Percentiles rank a stretch among this genome's conserved stretches.
phyloP scores from a whole-genome alignment of 2,113 vertebrate genomes.

The Porphyrio hochstetteri region DNA sequence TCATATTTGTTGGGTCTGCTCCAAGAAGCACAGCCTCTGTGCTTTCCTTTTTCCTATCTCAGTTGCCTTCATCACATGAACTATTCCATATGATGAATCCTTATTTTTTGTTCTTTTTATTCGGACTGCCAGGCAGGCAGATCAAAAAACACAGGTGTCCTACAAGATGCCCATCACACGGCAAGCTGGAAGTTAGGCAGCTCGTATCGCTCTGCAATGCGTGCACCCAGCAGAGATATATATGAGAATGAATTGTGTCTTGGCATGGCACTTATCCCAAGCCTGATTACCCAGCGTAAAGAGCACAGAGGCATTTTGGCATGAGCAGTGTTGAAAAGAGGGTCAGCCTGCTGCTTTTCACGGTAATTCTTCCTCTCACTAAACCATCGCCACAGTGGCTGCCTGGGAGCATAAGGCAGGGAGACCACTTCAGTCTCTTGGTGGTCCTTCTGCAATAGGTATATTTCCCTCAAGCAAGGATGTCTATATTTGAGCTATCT shows the following conservation, averaged over 20 bases:
- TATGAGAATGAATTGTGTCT: background rate
- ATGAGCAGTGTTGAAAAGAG: background rate
- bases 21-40: background rate
- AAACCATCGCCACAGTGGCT: background rate
- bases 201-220: background rate
- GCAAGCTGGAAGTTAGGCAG: background rate
- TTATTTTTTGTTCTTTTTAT: background rate
- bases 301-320: background rate
- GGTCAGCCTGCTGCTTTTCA: background rate
- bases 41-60: background rate
- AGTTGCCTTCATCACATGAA: background rate
- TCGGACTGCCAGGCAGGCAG: background rate
- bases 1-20: fast-evolving
- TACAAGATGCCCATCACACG: background rate
- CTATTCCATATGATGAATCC: background rate
- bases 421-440: background rate
- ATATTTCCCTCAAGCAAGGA: background rate
- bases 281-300: background rate
- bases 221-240: background rate
- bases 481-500: background rate
- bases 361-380: slow-evolving; percentile 5
- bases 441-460: background rate
- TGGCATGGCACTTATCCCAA: background rate
- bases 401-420: background rate
- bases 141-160: background rate